Evolutionary conservation across 2,888 invertebrate species (phyloP).

Genomic region (Diarsia brunnea): DNA sequence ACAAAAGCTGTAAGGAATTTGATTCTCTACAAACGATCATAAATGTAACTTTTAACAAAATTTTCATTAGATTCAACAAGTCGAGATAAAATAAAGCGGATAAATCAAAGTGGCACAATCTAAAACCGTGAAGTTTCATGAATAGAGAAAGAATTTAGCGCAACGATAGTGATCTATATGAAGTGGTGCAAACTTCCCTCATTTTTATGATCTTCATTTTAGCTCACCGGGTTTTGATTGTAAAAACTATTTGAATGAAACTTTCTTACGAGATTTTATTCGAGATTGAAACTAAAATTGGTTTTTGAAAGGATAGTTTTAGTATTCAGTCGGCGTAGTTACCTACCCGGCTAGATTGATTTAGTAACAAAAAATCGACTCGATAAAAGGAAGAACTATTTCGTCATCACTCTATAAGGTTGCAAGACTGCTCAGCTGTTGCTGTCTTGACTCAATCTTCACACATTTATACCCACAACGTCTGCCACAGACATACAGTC

Average conservation of each 20-base stretch:
- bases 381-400: background rate
- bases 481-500: background rate
- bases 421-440: too few relatives aligned
- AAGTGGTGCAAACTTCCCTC: constrained; percentile 41
- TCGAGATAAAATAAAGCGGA: constrained; percentile 19
- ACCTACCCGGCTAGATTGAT: background rate
- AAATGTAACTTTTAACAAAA: background rate
- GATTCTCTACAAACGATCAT: too few relatives aligned
- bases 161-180: constrained; percentile 51
- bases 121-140: constrained; percentile 27
- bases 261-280: constrained; percentile 33
- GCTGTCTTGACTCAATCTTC: background rate
- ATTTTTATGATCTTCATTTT: constrained; percentile 49
- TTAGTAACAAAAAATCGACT: background rate
- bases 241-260: constrained; percentile 43
- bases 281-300: constrained; percentile 24
- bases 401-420: background rate
- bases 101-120: constrained; percentile 40
- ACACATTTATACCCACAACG: background rate
- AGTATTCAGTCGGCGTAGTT: background rate
- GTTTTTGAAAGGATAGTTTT: constrained; percentile 7
- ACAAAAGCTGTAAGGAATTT: too few relatives aligned
- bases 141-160: constrained; percentile 36
- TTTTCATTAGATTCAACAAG: constrained; percentile 39
- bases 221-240: constrained; percentile 27